Base-by-base conservation (phyloP, 2,797 vertebrate species). In the Oryzias dopingdopingensis region DNA sequence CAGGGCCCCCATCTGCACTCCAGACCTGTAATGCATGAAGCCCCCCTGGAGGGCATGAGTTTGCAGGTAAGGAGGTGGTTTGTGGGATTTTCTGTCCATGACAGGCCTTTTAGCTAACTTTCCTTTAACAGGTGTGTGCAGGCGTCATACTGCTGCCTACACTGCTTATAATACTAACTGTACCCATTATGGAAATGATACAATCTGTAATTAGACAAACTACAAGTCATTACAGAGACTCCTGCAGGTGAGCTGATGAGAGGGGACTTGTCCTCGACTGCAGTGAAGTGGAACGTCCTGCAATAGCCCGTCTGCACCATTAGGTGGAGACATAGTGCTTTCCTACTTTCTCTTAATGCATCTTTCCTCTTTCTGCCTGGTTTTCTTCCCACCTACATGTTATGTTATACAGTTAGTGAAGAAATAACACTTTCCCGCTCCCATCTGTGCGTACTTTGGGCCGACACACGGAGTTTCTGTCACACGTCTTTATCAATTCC, bases 241-340 rank as follows among this genome's bases (percentile, higher is more conserved):
- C 77, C 82, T 87, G 86, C 81, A 89, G 86, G 83, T 86, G 80
- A 85, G 72, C 62, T 80, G 80, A 86, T 79, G 82, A 85, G 81
- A 56, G 62, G 81, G 74, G 80, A 83, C 77, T 72, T 69, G 63
- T 76, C 77, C 67, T 81, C 49, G 67, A 64, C 74, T 59, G 61
- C 70, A 65, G 58, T 52, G 66, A 67, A 58, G 73, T 72, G 65
- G 41, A 59, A 72, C 70, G 17, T 22, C 26, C 51, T 65, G 85
- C 67, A 87, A 78, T 68, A 50, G 53, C 70, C 0, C 1, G 0
- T 14, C n/a, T 4, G 0, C 16, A 37, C 66, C 90, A 82, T 83
- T 49, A 89, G 90, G 83, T 80, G 90, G 89, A 20, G 84, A 56
- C 88, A 74, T 86, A 68, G 83, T 3, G 79, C 83, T 55, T 65